A percentile compares a stretch with the other conserved stretches of the same genome.
These are phyloP conservation scores for Empidonax traillii DNA, from an alignment of 2,113 vertebrate genomes.

Conservation along the genomic window DNA sequence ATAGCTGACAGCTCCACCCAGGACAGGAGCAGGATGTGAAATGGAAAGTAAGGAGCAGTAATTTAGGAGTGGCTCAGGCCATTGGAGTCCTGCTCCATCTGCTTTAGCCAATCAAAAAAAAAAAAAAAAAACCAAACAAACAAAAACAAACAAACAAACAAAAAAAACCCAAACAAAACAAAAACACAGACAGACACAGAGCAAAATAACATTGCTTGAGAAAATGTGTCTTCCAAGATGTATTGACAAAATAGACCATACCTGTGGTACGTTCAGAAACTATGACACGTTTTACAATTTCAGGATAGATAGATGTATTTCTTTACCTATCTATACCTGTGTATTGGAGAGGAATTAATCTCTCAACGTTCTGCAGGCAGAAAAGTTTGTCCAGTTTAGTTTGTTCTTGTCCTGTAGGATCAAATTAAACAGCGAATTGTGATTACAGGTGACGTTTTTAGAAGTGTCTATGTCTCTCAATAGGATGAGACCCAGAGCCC, in stretches of 20 bases:
- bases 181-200: neutral
- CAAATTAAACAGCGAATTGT: neutral
- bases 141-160: neutral
- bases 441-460: neutral
- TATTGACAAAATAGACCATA: neutral
- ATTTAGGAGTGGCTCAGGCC: neutral
- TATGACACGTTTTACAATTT: neutral
- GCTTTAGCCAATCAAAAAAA: neutral
- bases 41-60: neutral
- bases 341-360: neutral
- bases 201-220: neutral
- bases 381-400: neutral
- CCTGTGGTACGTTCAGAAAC: neutral
- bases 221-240: neutral
- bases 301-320: neutral
- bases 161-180: neutral
- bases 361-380: neutral
- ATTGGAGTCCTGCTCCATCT: neutral
- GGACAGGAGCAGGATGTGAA: neutral
- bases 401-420: neutral
- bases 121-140: neutral
- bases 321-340: rapidly evolving
- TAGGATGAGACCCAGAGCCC: neutral
- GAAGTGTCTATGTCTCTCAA: neutral
- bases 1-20: neutral